Evolutionary conservation across 2,113 vertebrate genomes (phyloP).

Genomic region (Erpornis zantholeuca): DNA sequence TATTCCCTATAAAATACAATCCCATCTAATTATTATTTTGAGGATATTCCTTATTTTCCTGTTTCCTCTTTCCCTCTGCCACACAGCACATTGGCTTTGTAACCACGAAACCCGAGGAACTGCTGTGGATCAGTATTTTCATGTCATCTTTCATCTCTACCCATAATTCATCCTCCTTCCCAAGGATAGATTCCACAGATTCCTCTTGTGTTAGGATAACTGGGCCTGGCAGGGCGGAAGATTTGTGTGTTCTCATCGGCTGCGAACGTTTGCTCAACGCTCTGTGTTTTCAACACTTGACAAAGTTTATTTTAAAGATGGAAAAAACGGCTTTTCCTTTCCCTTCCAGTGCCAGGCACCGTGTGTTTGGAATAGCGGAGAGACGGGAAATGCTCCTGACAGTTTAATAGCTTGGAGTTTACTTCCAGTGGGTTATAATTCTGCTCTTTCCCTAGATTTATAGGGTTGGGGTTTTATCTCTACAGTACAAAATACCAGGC

Average conservation of each 20-base stretch:
- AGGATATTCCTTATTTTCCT: background rate
- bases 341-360: background rate
- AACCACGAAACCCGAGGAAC: background rate
- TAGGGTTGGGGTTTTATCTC: background rate
- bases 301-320: background rate
- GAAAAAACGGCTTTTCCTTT: background rate
- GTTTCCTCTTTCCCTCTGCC: background rate
- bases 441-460: background rate
- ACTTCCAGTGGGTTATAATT: background rate
- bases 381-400: background rate
- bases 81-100: fast-evolving
- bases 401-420: constrained; percentile 39
- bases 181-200: background rate
- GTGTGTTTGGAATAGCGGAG: background rate
- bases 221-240: background rate
- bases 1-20: background rate
- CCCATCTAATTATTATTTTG: background rate
- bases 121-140: background rate
- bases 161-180: background rate
- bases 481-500: background rate
- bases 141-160: background rate
- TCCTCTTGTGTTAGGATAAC: background rate
- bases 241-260: background rate
- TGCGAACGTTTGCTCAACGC: background rate
- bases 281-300: background rate